These are phyloP conservation scores for Perca fluviatilis DNA, from an alignment of 2,113 vertebrate genomes.

Conservation along the genomic window DNA sequence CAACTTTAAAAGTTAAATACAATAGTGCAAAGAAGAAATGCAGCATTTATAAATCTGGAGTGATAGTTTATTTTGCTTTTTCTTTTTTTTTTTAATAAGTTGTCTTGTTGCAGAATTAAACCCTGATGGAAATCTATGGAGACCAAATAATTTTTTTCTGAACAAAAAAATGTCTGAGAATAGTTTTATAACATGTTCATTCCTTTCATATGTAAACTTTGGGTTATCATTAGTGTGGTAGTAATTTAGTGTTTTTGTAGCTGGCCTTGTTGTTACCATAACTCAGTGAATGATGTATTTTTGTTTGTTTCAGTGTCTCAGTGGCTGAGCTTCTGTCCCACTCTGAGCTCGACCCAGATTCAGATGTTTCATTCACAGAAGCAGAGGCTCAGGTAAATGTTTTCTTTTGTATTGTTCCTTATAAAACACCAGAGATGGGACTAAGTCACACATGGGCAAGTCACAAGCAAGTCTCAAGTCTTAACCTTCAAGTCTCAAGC, in stretches of 20 bases:
- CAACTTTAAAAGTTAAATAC: not conserved
- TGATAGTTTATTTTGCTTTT: not conserved
- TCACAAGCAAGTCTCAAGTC: too few relatives aligned
- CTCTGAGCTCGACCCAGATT: conserved; percentile 88
- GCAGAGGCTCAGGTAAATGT: conserved; percentile 87
- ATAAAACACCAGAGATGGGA: not conserved
- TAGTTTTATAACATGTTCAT: not conserved
- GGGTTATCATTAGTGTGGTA: not conserved
- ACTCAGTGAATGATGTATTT: conserved; percentile 2
- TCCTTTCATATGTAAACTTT: not conserved
- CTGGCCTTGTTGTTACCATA: not conserved
- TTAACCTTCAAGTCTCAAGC: too few relatives aligned
- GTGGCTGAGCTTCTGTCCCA: conserved; percentile 87
- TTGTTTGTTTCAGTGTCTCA: conserved; percentile 81
- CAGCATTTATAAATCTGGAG: not conserved
- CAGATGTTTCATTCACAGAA: conserved; percentile 86
- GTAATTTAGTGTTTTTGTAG: not conserved
- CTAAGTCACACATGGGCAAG: too few relatives aligned
- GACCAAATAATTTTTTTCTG: not conserved
- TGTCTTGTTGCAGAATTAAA: not conserved
- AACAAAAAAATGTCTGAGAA: not conserved
- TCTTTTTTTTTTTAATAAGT: not conserved
- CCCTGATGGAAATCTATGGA: too few relatives aligned
- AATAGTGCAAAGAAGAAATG: not conserved
- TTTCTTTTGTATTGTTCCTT: not conserved